Evolutionary conservation across 2,797 vertebrate species (phyloP).

Genomic region (Triplophysa yarkandensis): DNA sequence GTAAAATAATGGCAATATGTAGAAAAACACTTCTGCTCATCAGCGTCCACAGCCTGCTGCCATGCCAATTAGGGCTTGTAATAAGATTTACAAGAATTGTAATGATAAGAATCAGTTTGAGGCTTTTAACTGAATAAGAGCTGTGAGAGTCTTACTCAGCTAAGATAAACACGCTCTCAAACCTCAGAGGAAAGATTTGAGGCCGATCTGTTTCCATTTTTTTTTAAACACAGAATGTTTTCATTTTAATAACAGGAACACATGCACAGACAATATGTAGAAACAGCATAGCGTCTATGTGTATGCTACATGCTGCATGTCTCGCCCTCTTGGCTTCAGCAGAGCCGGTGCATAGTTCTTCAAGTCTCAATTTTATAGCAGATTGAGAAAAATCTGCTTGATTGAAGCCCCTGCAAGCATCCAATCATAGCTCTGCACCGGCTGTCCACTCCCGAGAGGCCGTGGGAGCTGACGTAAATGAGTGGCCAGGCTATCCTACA

Average conservation of each 20-base stretch:
- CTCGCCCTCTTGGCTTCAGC: slow-evolving; percentile 52
- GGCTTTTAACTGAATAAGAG: slow-evolving; percentile 44
- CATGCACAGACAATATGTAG: background rate
- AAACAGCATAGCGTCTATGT: background rate
- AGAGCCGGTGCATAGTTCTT: slow-evolving; percentile 53
- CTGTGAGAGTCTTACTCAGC: slow-evolving; percentile 27
- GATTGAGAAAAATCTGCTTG: slow-evolving; percentile 58
- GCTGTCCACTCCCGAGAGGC: slow-evolving; percentile 49
- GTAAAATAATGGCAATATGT: slow-evolving; percentile 72
- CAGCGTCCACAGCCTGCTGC: slow-evolving; percentile 59
- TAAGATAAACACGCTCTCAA: slow-evolving; percentile 27
- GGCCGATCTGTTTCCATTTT: slow-evolving; percentile 23
- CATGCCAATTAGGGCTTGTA: slow-evolving; percentile 63
- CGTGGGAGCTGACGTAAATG: slow-evolving; percentile 48
- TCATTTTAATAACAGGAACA: too few species aligned
- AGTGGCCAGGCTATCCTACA: background rate
- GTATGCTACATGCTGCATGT: too few species aligned
- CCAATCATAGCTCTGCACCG: slow-evolving; percentile 59
- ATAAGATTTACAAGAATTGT: slow-evolving; percentile 63
- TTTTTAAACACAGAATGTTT: slow-evolving; percentile 23
- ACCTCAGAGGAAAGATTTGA: slow-evolving; percentile 23
- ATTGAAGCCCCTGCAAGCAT: slow-evolving; percentile 53
- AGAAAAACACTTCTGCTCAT: slow-evolving; percentile 51
- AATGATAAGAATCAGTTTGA: slow-evolving; percentile 66
- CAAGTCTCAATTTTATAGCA: slow-evolving; percentile 54